These are phyloP conservation scores for Poecile atricapillus DNA, from an alignment of 2,113 vertebrate genomes.

Conservation along the genomic window DNA sequence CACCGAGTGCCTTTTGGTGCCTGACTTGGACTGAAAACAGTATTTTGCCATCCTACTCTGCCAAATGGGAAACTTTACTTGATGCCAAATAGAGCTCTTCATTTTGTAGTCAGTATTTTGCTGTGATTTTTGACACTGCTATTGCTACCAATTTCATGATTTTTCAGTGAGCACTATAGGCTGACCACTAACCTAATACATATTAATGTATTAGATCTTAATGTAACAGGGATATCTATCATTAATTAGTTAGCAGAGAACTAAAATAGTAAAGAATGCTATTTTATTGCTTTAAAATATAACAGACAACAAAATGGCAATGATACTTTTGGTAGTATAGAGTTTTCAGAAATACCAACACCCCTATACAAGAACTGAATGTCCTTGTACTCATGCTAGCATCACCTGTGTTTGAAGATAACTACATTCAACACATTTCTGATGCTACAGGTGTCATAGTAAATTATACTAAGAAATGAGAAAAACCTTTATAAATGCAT, in stretches of 20 bases:
- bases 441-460: not conserved
- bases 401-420: not conserved
- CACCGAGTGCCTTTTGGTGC: not conserved
- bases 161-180: not conserved
- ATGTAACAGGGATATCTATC: not conserved
- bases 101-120: slow-evolving; percentile 12
- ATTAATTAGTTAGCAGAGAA: not conserved
- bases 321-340: not conserved
- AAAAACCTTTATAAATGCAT: slow-evolving; percentile 23
- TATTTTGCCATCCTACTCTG: not conserved
- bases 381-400: not conserved
- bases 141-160: not conserved
- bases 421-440: not conserved
- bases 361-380: not conserved
- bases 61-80: slow-evolving; percentile 1
- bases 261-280: not conserved
- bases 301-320: not conserved
- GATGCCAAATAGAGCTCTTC: slow-evolving; percentile 4
- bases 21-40: not conserved
- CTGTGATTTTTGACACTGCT: not conserved
- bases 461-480: not conserved
- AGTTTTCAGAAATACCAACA: not conserved
- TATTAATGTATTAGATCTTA: not conserved
- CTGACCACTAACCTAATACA: not conserved
- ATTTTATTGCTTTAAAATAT: not conserved